Evolutionary conservation across 1,140 invertebrate genomes (phyloP), one percentile per base, ranked within the genome.

Genomic region (Phortica variegata): DNA sequence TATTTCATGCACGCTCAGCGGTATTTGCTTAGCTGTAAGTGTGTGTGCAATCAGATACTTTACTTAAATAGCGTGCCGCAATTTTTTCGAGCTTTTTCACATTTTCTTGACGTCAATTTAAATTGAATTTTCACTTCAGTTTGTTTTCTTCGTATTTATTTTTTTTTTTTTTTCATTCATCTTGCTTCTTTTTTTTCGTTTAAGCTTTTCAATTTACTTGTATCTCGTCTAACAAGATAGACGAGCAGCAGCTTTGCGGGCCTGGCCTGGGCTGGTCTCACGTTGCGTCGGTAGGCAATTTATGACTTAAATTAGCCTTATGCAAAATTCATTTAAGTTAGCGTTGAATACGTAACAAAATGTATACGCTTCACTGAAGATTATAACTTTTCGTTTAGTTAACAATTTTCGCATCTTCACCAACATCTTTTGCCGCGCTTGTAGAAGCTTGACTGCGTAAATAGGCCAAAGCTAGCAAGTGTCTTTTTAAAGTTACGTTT

Each of bases 101-200:
- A 43, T 23, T 20, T 31, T 13, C 44, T 52, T 44, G 38, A 62
- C 65, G 65, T 70, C 65, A 70, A 70, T 70, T 70, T 70, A 70
- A 70, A 70, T 70, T 70, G 65, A 70, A 70, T 70, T 70, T 70
- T 65, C 65, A 70, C 65, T 68, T 68, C 26, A 32, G 37, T n/a
- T 38, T 32, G 9, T 15, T 26, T 26, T 26, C 23, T 10, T n/a
- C 26, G 31, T 43, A 7, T 29, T 17, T 17, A 32, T 43, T n/a
- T 15, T 31, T n/a, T 43, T 33, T 15, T 39, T 39, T 39, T 39
- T 39, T 15, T 15, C n/a, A 36, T 8, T 15, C 8, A 36, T 1
- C 16, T 36, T 7, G n/a, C 7, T 15, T 36, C 10, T 8, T n/a
- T n/a, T n/a, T 8, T 8, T n/a, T 36, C 32, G 29, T 13, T 23